Evolutionary conservation across 2,797 vertebrate genomes (phyloP).

Genomic region (Onychomys torridus): DNA sequence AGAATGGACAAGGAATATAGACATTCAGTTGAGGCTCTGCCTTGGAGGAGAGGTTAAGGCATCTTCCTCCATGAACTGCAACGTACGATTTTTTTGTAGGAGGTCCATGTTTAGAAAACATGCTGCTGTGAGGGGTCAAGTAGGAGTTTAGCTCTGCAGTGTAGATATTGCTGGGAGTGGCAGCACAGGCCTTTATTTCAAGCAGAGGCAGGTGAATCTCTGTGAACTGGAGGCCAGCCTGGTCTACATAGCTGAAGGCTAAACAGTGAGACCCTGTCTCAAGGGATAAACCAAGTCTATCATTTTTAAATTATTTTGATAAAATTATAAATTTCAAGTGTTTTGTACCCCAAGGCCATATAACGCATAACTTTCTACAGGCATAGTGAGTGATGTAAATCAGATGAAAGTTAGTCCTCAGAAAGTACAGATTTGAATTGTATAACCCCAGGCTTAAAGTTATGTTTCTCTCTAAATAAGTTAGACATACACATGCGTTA

Average conservation of each 20-base stretch:
- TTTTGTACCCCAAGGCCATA: background rate
- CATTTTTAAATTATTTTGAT: background rate
- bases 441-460: background rate
- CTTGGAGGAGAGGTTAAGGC: background rate
- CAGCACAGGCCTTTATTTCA: background rate
- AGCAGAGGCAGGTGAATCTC: background rate
- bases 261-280: background rate
- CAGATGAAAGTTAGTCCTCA: conserved; percentile 23
- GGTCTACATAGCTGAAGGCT: background rate
- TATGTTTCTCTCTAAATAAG: conserved; percentile 26
- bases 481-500: background rate
- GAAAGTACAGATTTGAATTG: conserved; percentile 7
- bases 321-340: background rate
- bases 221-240: background rate
- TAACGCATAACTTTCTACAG: background rate
- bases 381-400: background rate
- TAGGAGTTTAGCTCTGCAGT: background rate
- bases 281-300: background rate
- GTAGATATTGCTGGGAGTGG: background rate
- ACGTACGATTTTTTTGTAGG: background rate
- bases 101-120: conserved; percentile 35
- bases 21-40: background rate
- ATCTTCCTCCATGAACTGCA: conserved; percentile 32
- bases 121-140: background rate
- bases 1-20: background rate